Conservation (phyloP, 2,888 invertebrate species). For the Pycnomerus fuliginosus region DNA sequence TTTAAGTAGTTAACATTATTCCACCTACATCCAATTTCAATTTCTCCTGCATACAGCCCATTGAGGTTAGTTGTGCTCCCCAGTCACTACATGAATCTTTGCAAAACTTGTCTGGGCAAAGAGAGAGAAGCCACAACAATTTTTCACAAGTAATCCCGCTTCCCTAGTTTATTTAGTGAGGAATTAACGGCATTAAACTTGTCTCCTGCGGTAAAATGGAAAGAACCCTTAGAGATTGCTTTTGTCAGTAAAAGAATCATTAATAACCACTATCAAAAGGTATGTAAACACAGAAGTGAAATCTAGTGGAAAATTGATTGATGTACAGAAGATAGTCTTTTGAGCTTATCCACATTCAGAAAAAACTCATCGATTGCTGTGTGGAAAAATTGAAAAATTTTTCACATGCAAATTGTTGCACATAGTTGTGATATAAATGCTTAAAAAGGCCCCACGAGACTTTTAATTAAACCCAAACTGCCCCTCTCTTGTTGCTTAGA, state of each 20-base stretch:
- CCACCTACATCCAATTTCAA: no score
- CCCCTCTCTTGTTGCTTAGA: conserved; percentile 57
- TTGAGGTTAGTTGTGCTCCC: no score
- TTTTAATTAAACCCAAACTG: conserved; percentile 53
- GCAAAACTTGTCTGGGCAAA: conserved; percentile 19
- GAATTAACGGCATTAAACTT: conserved; percentile 39
- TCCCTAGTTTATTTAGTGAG: conserved; percentile 43
- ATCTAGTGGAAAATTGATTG: conserved; percentile 5
- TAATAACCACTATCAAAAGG: conserved; percentile 27
- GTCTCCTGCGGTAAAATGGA: conserved; percentile 30
- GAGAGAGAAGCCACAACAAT: conserved; percentile 35
- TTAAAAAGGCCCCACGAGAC: conserved; percentile 49
- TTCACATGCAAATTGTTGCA: conserved; percentile 39
- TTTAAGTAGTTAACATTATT: no score
- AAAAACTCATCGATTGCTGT: no score
- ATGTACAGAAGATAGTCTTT: no score
- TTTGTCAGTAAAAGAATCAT: conserved; percentile 25
- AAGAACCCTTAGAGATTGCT: conserved; percentile 26
- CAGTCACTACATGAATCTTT: no score
- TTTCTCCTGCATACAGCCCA: no score
- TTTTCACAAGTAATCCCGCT: conserved; percentile 45
- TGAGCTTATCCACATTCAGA: no score
- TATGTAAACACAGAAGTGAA: background rate
- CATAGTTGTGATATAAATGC: conserved; percentile 40
- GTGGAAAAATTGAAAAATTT: conserved; percentile 1